phyloP scores from a whole-genome alignment of 2,888 invertebrate species.

The Vandiemenella viatica region DNA sequence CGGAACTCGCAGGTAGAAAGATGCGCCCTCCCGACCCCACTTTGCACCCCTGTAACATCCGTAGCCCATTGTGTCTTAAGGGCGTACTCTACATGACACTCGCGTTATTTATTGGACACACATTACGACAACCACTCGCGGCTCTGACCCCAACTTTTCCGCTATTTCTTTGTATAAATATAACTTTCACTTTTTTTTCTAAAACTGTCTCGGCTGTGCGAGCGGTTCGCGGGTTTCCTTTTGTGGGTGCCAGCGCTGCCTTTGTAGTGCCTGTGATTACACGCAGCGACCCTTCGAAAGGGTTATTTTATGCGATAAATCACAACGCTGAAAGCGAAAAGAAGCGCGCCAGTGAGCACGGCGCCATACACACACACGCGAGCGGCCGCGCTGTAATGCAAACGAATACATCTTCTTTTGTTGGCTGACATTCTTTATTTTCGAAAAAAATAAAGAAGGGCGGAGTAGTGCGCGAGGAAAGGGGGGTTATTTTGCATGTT shows the following conservation, averaged over 20 bases:
- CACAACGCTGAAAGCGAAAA: neutral
- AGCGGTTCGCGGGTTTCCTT: neutral
- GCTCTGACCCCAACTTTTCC: neutral
- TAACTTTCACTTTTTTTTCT: no score
- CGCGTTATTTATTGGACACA: neutral
- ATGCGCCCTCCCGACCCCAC: no score
- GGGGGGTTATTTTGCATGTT: neutral
- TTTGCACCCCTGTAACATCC: neutral
- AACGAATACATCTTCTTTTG: neutral
- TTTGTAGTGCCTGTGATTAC: neutral
- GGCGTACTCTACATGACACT: neutral
- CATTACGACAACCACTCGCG: neutral
- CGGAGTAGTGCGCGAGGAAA: neutral
- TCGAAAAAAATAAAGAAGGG: neutral
- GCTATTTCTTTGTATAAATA: neutral
- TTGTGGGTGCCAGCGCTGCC: neutral
- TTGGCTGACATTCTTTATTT: neutral
- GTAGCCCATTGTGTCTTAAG: neutral
- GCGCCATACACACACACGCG: neutral
- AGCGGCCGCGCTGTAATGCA: neutral
- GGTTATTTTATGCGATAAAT: neutral
- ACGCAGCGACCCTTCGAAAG: neutral
- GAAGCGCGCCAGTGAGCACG: neutral
- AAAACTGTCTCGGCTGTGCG: neutral
- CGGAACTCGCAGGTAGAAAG: no score